Evolutionary conservation across 2,797 vertebrate species (phyloP), one percentile per base, ranked within the genome.

Genomic region (Tapirus indicus): DNA sequence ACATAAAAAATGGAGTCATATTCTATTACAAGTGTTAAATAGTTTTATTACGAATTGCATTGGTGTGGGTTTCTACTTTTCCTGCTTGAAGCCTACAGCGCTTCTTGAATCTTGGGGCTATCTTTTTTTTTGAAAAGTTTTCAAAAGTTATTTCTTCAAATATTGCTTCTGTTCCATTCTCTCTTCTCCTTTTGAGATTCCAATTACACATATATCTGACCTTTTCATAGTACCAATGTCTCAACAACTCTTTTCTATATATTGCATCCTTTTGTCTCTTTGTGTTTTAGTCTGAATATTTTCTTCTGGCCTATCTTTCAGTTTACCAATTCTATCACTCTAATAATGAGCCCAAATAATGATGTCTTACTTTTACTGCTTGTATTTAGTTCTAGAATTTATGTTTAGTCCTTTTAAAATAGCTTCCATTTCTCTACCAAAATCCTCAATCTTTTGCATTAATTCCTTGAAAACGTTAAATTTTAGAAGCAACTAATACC

Each of bases 381-480:
- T 95, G 58, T 71, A 60, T 41, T 86, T 85, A 85, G 88, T 41
- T 85, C 25, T 78, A 66, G 69, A 83, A 83, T 64, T 82, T 62
- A 93, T 9, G 52, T 62, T 77, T 62, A 11, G 41, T 87, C 54
- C 35, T 29, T 54, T 68, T 71, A 60, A 27, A 25, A 66, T 17
- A 66, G 52, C 11, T 85, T 60, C 52, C 52, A 29, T 13, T 49
- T 69, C 69, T 68, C 69, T 84, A 90, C n/a, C 88, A 7, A 69
- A 91, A n/a, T 49, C 14, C 23, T 35, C 21, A 64, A 16, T 66
- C 10, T 72, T 80, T 7, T 52, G 14, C 44, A 79, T 91, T 54
- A 44, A 87, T 80, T 95, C 27, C 56, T 95, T 87, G 35, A 72
- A 94, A 91, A 91, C 62, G n/a, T 56, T 80, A 86, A 71, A 87